phyloP scores from a whole-genome alignment of 2,888 invertebrate species.

The Heterodera filipjevi region DNA sequence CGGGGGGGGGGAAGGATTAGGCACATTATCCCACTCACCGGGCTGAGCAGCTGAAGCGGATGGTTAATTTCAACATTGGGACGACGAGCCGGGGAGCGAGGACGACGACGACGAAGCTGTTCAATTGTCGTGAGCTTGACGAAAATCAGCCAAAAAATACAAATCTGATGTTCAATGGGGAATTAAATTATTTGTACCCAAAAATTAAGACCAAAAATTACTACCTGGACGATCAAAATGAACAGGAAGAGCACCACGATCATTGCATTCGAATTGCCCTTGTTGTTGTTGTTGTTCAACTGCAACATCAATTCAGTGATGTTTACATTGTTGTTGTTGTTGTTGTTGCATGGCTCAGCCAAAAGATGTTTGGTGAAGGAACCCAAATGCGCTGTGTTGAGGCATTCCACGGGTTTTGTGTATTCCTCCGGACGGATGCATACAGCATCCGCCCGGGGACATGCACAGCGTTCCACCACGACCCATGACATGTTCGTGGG shows the following conservation, averaged over 20 bases:
- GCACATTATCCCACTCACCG: neutral
- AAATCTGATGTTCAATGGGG: neutral
- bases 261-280: neutral
- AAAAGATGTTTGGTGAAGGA: neutral
- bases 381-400: neutral
- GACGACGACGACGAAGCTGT: neutral
- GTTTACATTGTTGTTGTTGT: neutral
- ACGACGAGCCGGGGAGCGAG: neutral
- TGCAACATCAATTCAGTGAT: neutral
- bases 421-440: neutral
- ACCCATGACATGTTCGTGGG: conserved; percentile 6
- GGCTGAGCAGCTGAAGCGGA: too few relatives aligned
- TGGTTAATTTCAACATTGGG: too few relatives aligned
- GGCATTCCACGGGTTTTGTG: neutral
- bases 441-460: neutral
- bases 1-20: neutral
- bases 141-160: neutral
- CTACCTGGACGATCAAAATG: neutral
- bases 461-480: neutral
- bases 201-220: neutral
- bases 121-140: neutral
- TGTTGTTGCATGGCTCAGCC: neutral
- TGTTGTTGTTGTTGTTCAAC: neutral
- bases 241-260: neutral
- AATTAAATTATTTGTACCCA: neutral